Percentiles rank a stretch among this genome's conserved stretches.
phyloP scores from a whole-genome alignment of 2,888 invertebrate genomes.

The Xestoiulus laeticollis region DNA sequence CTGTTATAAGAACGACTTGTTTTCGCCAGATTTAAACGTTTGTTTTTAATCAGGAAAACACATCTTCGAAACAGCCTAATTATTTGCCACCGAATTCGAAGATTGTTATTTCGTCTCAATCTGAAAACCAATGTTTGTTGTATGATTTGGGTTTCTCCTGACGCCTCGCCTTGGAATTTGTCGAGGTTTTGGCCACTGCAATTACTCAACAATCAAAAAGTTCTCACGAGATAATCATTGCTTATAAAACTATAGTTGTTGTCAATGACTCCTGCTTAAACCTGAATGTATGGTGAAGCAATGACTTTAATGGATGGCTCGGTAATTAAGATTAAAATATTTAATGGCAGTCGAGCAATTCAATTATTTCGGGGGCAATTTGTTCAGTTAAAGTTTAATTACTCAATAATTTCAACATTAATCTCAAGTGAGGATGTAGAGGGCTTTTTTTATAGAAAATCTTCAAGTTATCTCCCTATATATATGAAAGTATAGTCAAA shows the following conservation, averaged over 20 bases:
- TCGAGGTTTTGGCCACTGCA: not conserved
- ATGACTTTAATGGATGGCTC: not conserved
- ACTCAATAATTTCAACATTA: not conserved
- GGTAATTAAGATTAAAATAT: not conserved
- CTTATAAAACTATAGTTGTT: conserved; percentile 11
- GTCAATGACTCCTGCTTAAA: not conserved
- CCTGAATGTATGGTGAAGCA: not conserved
- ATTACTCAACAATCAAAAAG: not conserved
- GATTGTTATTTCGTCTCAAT: not conserved
- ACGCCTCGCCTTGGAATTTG: not conserved
- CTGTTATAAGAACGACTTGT: not conserved
- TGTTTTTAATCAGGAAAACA: not conserved
- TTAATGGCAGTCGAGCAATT: not conserved
- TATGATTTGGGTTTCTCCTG: not conserved
- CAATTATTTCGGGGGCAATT: not conserved
- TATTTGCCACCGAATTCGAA: not conserved
- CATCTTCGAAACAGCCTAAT: not conserved
- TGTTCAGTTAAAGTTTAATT: not conserved
- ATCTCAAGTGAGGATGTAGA: not conserved
- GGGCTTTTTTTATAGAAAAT: not conserved
- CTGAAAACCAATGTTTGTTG: not conserved
- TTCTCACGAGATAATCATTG: conserved; percentile 16
- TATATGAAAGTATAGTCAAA: too few species aligned
- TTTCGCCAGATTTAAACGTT: not conserved
- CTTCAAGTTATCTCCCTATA: too few species aligned